Evolutionary conservation across 1,140 invertebrate species (phyloP).

Genomic region (Drosophila asahinai): DNA sequence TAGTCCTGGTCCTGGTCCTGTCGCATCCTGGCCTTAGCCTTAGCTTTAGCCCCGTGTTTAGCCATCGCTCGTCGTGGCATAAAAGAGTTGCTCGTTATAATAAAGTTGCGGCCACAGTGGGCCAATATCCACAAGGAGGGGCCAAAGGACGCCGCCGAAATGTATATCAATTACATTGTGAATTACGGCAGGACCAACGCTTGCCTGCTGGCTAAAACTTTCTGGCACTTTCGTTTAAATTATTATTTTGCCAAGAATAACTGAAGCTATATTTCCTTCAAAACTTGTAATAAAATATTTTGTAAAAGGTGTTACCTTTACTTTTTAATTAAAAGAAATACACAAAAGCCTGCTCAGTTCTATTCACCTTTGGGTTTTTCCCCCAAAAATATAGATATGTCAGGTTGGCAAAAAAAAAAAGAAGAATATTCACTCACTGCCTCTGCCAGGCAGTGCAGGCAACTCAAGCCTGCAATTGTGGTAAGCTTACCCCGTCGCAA

Average conservation of each 20-base stretch:
- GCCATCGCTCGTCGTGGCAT: conserved; percentile 27
- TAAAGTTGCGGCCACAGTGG: conserved; percentile 56
- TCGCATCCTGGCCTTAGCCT: conserved; percentile 8
- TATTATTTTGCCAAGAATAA: background rate
- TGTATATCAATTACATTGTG: conserved; percentile 52
- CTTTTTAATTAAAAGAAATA: conserved; percentile 2
- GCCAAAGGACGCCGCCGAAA: conserved; percentile 18
- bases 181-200: conserved; percentile 19
- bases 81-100: conserved; percentile 43
- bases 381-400: background rate
- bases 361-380: background rate
- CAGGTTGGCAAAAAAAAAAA: conserved; percentile 3
- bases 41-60: conserved; percentile 7
- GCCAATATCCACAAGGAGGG: conserved; percentile 30
- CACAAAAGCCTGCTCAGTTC: background rate
- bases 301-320: too few relatives aligned
- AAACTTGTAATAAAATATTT: background rate
- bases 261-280: background rate
- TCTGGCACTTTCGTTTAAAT: background rate
- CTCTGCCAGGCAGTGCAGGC: background rate
- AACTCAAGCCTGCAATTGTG: conserved; percentile 11
- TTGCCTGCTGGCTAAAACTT: conserved; percentile 9
- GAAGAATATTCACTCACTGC: background rate
- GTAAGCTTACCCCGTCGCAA: conserved; percentile 13
- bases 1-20: background rate